These are phyloP conservation scores for Cephalopachus bancanus DNA, from an alignment of 2,797 vertebrate genomes.

Conservation along the genomic window DNA sequence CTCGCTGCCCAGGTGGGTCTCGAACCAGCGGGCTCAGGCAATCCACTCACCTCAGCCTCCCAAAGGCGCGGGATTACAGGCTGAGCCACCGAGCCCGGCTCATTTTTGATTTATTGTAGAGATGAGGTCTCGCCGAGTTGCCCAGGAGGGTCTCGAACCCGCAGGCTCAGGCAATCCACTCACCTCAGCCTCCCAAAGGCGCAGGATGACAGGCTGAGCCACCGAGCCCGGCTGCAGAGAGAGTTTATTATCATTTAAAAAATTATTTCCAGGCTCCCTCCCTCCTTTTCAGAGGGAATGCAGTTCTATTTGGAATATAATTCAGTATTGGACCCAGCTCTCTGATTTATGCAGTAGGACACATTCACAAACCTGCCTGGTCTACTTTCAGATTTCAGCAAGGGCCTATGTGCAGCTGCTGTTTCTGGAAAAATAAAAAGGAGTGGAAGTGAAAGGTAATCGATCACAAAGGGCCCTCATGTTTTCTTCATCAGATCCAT, in stretches of 20 bases:
- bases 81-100: no score
- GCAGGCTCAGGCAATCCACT: no score
- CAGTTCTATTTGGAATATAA: background rate
- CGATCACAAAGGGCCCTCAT: background rate
- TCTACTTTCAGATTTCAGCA: conserved; percentile 44
- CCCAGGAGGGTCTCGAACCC: no score
- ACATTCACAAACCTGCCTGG: conserved; percentile 13
- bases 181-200: no score
- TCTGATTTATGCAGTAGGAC: conserved; percentile 43
- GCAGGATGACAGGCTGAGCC: no score
- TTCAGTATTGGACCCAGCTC: background rate
- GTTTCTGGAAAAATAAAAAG: background rate
- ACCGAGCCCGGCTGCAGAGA: no score
- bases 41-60: no score
- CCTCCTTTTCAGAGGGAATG: background rate
- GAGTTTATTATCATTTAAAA: background rate
- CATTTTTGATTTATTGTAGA: no score
- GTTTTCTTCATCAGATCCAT: conserved; percentile 87
- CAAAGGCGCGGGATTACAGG: no score
- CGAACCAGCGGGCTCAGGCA: no score
- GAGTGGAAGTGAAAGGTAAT: background rate
- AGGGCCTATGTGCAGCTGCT: background rate
- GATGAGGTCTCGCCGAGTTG: no score
- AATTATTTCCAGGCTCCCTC: background rate
- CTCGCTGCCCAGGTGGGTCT: no score